Percentiles rank a stretch among this genome's conserved stretches.
phyloP scores from a whole-genome alignment of 1,140 invertebrate species.

The Bombus affinis region DNA sequence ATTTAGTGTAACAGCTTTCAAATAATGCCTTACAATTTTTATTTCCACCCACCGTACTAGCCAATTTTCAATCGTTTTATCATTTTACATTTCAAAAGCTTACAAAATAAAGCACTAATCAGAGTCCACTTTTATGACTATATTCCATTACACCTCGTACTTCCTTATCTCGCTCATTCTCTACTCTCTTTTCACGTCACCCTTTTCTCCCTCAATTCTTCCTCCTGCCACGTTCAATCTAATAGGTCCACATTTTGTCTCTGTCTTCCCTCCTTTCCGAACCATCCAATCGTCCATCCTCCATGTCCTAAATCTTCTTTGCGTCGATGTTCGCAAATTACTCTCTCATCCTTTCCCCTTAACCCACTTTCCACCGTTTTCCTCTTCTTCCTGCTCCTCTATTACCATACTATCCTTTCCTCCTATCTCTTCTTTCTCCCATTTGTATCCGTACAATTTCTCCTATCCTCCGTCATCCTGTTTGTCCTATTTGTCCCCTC shows the following conservation, averaged over 20 bases:
- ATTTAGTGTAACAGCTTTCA: neutral
- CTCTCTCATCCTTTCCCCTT: conserved; percentile 47
- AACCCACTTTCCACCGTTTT: conserved; percentile 23
- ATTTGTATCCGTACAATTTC: conserved; percentile 20
- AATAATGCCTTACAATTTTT: neutral
- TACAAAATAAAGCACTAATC: neutral
- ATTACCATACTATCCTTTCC: neutral
- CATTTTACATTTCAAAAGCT: neutral
- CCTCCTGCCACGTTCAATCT: neutral
- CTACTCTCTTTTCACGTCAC: neutral
- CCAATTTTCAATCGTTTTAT: neutral
- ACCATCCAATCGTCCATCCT: conserved; percentile 27
- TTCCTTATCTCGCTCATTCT: no score
- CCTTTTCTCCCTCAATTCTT: neutral
- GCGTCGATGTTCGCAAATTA: conserved; percentile 50
- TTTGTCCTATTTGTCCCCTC: conserved; percentile 14
- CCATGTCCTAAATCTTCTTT: conserved; percentile 39
- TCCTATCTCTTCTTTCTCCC: conserved; percentile 4
- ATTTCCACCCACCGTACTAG: neutral
- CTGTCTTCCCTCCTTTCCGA: neutral
- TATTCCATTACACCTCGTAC: neutral
- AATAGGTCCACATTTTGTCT: neutral
- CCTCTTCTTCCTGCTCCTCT: no score
- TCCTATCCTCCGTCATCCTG: conserved; percentile 6
- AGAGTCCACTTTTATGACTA: neutral